Percentiles rank a stretch among this genome's conserved stretches.
Evolutionary conservation across 2,113 vertebrate genomes (phyloP).

Genomic region (Mirza zaza): DNA sequence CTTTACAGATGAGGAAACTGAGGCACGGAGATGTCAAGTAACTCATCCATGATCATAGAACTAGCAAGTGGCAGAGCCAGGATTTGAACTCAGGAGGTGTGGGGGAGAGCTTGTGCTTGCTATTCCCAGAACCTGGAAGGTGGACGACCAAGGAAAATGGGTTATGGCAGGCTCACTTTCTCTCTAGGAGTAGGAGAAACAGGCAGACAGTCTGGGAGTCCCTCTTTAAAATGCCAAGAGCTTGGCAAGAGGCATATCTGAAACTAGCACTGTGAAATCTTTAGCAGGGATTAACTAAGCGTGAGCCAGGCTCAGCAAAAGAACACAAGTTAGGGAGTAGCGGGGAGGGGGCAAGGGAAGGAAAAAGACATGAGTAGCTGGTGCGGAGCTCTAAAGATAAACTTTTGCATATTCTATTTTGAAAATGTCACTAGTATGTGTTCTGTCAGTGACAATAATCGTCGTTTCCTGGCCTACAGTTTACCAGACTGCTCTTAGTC

Average conservation of each 20-base stretch:
- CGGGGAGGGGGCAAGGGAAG: not conserved
- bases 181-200: not conserved
- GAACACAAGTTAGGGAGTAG: not conserved
- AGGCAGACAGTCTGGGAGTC: not conserved
- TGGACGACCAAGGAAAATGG: not conserved
- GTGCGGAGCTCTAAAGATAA: not conserved
- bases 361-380: not conserved
- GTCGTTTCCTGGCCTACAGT: not conserved
- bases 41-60: not conserved
- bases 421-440: not conserved
- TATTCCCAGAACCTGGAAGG: not conserved
- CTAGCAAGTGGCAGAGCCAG: not conserved
- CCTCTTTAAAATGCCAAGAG: not conserved
- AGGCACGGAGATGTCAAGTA: not conserved
- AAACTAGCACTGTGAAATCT: not conserved
- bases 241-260: not conserved
- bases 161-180: not conserved
- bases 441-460: not conserved
- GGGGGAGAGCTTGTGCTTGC: not conserved
- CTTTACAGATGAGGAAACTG: not conserved
- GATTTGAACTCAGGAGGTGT: not conserved
- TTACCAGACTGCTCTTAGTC: not conserved
- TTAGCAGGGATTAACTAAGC: not conserved
- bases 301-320: not conserved
- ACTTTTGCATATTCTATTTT: not conserved